Conservation (phyloP, 2,113 vertebrate species). For the Octodon degus region DNA sequence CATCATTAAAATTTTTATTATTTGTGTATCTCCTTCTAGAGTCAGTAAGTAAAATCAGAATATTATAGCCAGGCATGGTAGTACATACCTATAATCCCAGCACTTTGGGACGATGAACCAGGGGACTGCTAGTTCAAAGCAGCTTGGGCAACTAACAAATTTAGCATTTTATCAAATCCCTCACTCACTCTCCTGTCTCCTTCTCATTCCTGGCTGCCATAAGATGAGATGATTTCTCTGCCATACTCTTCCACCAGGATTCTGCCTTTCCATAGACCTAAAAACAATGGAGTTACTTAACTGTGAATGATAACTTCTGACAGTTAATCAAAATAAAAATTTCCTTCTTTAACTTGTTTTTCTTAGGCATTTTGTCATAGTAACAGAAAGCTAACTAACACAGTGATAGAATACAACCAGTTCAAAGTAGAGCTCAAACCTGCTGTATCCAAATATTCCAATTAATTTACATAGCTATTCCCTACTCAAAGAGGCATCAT, state of each 20-base stretch:
- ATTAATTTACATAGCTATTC: neutral
- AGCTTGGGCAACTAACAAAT: neutral
- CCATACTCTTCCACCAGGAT: neutral
- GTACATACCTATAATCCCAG: neutral
- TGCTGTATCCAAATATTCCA: neutral
- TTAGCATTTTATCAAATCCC: neutral
- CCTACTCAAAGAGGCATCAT: neutral
- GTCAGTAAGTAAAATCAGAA: neutral
- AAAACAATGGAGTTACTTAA: neutral
- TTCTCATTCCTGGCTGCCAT: neutral
- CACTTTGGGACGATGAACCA: neutral
- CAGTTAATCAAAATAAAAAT: neutral
- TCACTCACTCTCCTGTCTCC: neutral
- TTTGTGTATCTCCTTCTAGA: slow-evolving; percentile 2
- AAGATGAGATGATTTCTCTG: neutral
- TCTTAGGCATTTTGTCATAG: neutral
- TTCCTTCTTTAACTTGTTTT: neutral
- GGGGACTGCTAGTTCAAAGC: neutral
- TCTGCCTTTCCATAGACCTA: neutral
- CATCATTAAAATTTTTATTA: neutral
- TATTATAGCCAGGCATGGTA: neutral
- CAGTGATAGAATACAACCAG: neutral
- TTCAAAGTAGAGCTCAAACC: neutral
- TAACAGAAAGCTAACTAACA: neutral
- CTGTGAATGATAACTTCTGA: neutral